Evolutionary conservation across 2,113 vertebrate genomes (phyloP).

Genomic region (Sinocyclocheilus rhinocerous): DNA sequence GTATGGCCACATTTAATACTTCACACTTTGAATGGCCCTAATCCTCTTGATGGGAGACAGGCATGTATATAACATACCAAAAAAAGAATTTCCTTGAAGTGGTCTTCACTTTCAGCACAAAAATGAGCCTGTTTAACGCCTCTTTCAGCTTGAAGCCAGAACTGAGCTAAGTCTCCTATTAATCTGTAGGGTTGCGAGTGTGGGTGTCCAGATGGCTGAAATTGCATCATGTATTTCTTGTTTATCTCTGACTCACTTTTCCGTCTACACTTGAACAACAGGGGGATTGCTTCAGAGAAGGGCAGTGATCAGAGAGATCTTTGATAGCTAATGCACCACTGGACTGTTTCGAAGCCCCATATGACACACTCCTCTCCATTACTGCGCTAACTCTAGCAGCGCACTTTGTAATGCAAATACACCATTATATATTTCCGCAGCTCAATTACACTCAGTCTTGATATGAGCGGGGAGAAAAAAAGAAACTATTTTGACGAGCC

Average conservation of each 20-base stretch:
- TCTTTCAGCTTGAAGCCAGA: slow-evolving; percentile 22
- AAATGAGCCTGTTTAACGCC: background rate
- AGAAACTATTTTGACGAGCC: background rate
- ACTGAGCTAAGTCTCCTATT: slow-evolving; percentile 19
- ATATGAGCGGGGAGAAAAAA: background rate
- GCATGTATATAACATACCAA: background rate
- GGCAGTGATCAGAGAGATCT: slow-evolving; percentile 28
- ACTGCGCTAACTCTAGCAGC: background rate
- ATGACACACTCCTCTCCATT: background rate
- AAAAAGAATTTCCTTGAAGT: background rate
- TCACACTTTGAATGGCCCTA: background rate
- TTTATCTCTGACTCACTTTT: background rate
- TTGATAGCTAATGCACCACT: slow-evolving; percentile 19
- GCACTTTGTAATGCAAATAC: slow-evolving; percentile 40
- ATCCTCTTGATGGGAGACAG: background rate
- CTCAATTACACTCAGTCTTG: slow-evolving; percentile 15
- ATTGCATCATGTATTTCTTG: slow-evolving; percentile 36
- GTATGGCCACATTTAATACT: slow-evolving; percentile 1
- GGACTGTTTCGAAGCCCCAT: slow-evolving; percentile 13
- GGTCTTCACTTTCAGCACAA: slow-evolving; percentile 4
- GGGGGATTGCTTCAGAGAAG: slow-evolving; percentile 28
- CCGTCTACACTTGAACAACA: slow-evolving; percentile 18
- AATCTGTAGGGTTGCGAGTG: slow-evolving; percentile 35
- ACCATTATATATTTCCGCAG: slow-evolving; percentile 28
- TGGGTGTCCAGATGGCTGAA: slow-evolving; percentile 30